These are phyloP conservation scores for Hippoglossus hippoglossus DNA, from an alignment of 2,797 vertebrate species.

Conservation along the genomic window DNA sequence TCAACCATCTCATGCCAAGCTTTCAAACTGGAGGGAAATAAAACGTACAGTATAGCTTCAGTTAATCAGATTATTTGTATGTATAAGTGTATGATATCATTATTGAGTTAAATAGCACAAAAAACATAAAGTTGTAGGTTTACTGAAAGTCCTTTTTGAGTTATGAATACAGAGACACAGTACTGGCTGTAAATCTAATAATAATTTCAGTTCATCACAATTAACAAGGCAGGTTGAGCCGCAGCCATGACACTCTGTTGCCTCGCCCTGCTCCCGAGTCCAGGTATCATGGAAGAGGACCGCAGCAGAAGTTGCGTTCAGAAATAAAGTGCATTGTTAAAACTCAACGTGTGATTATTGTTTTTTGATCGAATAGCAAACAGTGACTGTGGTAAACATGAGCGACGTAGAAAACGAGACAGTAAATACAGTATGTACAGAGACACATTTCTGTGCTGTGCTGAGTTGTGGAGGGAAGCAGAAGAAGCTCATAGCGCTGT, in stretches of 20 bases:
- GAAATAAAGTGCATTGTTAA: conserved; percentile 75
- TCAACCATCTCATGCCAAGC: not conserved
- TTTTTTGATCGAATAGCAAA: conserved; percentile 33
- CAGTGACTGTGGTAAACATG: conserved; percentile 1
- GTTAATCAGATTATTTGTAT: conserved; percentile 5
- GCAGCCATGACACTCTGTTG: conserved; percentile 19
- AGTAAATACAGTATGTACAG: conserved; percentile 68
- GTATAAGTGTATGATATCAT: not conserved
- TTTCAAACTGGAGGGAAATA: conserved; percentile 8
- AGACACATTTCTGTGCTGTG: conserved; percentile 45
- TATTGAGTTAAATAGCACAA: conserved; percentile 7
- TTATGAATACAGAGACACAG: conserved; percentile 37
- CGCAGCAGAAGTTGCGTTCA: conserved; percentile 55
- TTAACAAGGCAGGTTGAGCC: conserved; percentile 34
- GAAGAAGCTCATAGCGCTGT: conserved; percentile 72
- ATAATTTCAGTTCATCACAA: conserved; percentile 35
- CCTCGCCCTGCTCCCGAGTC: conserved; percentile 20
- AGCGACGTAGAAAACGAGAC: conserved; percentile 51
- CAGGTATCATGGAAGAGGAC: conserved; percentile 15
- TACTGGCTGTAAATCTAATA: conserved; percentile 31
- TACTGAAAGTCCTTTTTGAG: conserved; percentile 56
- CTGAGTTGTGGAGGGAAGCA: not conserved
- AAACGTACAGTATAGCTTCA: conserved; percentile 20
- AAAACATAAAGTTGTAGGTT: conserved; percentile 19
- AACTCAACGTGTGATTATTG: conserved; percentile 5